phyloP scores from a whole-genome alignment of 2,113 vertebrate genomes.

The Nothoprocta pentlandii region DNA sequence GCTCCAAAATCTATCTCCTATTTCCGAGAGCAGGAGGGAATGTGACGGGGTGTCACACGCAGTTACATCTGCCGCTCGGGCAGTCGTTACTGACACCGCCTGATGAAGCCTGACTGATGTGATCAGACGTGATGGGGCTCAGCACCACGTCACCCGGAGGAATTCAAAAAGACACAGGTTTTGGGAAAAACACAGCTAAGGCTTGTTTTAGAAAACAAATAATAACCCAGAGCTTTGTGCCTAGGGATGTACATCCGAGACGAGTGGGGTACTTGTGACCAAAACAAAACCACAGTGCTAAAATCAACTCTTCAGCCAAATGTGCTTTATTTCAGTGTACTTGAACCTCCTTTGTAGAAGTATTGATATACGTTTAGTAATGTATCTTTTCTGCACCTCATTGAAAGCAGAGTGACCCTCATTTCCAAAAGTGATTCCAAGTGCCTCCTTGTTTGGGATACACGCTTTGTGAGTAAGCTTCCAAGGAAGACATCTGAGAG shows the following conservation, averaged over 20 bases:
- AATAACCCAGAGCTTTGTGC: neutral
- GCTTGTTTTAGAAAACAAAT: constrained; percentile 33
- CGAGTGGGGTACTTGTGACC: neutral
- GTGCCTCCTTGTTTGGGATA: neutral
- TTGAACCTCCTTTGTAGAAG: neutral
- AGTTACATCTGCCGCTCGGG: constrained; percentile 35
- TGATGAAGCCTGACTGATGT: constrained; percentile 53
- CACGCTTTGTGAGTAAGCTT: neutral
- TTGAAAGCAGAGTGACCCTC: neutral
- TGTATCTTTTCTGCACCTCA: neutral
- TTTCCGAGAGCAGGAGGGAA: constrained; percentile 9
- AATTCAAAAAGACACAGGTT: neutral
- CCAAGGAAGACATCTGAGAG: neutral
- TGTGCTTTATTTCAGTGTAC: neutral
- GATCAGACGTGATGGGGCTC: constrained; percentile 27
- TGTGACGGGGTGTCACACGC: constrained; percentile 24
- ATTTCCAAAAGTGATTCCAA: neutral
- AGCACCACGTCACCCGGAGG: constrained; percentile 26
- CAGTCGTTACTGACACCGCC: constrained; percentile 31
- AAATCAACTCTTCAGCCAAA: neutral
- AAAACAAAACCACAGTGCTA: neutral
- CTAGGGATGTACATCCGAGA: neutral
- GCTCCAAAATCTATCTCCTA: neutral
- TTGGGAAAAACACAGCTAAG: neutral
- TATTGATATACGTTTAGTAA: neutral